Base-by-base conservation (phyloP, 64 coral and sea anemone species). In the Porites lutea region DNA sequence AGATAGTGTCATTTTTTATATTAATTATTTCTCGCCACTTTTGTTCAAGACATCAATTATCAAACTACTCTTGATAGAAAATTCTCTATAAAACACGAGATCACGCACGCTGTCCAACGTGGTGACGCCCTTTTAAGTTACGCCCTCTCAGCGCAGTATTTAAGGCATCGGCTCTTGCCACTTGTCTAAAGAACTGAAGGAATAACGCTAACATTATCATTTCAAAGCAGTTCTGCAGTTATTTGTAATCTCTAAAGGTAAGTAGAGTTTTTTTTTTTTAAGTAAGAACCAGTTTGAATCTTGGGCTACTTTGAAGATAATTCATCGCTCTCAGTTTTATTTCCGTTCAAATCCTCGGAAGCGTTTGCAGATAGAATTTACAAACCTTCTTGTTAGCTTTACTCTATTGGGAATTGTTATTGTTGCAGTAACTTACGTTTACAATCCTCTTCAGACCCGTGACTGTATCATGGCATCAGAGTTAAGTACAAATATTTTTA, bases 21-120 rank as follows among this genome's bases (percentile, higher is more conserved):
- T 84, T 84, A 68, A 84, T 84, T 84, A 69, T 84, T 47, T 51
- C 45, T 65, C 45, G 14, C 37, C 9, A 37, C 81, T 48, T 84
- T 84, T 84, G 81, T 84, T 84, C 62, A 69, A 84, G 69, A 48
- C 21, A 84, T 61, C 62, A 65, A 84, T 84, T 69, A 84, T 52
- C 50, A 84, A 48, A 47, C 48, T 47, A 84, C 81, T 82, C 43
- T 48, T 65, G 11, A 68, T 49, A 63, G 19, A 11, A 49, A 67
- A 67, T 84, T 82, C 63, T 84, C 19, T 52, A 84, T 47, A 49
- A 84, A 49, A 67, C 62, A 3, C 47, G 47, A 12, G 6, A 48
- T 1, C 62, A 51, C 20, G 52, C 60, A 21, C 61, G 63, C 61
- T 47, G 14, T 84, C 9, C 5, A 20, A 68, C 46, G 81, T 84